Evolutionary conservation across 2,797 vertebrate species (phyloP).

Genomic region (Galago senegalensis): DNA sequence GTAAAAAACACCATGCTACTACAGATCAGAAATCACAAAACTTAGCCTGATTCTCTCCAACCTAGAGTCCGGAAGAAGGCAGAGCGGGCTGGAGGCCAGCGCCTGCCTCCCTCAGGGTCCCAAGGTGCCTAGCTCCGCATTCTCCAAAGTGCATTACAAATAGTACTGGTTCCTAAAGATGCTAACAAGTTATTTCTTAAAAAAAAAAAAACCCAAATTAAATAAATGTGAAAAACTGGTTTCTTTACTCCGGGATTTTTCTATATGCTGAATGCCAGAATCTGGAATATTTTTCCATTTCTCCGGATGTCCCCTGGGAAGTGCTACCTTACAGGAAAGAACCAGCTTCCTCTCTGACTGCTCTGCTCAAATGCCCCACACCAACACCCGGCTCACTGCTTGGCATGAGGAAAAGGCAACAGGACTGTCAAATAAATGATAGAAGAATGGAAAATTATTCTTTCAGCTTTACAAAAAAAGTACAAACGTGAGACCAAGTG

Average conservation of each 20-base stretch:
- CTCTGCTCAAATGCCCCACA: slow-evolving; percentile 11
- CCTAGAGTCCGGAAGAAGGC: background rate
- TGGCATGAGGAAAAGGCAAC: background rate
- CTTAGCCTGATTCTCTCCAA: slow-evolving; percentile 38
- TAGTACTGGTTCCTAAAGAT: background rate
- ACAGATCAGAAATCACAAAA: background rate
- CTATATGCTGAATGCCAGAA: background rate
- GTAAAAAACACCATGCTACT: background rate
- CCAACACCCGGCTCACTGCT: background rate
- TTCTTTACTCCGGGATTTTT: slow-evolving; percentile 24
- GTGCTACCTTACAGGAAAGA: slow-evolving; percentile 56
- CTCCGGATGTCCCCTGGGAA: background rate
- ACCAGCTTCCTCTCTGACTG: slow-evolving; percentile 1
- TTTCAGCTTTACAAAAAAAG: slow-evolving; percentile 21
- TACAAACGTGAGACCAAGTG: slow-evolving; percentile 9
- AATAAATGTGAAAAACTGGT: background rate
- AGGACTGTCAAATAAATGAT: slow-evolving; percentile 5
- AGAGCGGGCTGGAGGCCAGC: background rate
- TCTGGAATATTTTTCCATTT: background rate
- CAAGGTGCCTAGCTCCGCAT: background rate
- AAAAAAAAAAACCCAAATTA: background rate
- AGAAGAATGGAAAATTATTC: background rate
- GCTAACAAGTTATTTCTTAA: background rate
- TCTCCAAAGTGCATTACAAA: background rate
- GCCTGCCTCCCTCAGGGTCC: background rate